Evolutionary conservation across 2,888 invertebrate genomes (phyloP), one percentile per base, ranked within the genome.

Genomic region (Caenorhabditis auriculariae): DNA sequence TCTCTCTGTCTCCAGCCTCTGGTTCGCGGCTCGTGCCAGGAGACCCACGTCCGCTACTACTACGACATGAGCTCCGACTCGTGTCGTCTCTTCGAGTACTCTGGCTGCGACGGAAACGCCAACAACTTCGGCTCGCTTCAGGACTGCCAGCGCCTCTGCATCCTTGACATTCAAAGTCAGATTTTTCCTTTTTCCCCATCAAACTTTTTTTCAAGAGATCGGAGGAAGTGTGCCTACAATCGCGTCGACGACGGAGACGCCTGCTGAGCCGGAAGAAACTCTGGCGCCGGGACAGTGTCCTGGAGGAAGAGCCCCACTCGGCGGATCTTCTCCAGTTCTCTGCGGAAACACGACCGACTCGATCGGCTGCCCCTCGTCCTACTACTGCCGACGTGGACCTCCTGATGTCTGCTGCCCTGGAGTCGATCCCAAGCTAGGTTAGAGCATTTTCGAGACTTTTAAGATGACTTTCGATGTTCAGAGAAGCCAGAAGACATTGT

Each of bases 331-430:
- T 9, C 80, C 80, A 26, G 79, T 80, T 23, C 72, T 80, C 24
- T 80, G 80, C 60, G 80, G 66, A 44, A 66, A 64, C 64, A 59
- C 66, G 15, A 76, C 76, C 15, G 79, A 79, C 26, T 75, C 75
- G 23, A 79, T 79, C 46, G 80, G 78, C 32, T 80, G 80, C 51
- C 80, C 80, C n/a, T 52, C 63, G 6, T 75, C 75, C 41, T 80
- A 72, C 63, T 75, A 72, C 56, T 80, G 80, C 57, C 63, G 76
- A 38, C 47, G 55, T 44, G 80, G 80, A 39, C 80, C 80, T 44
- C 80, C 80, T 45, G 76, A 78, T 62, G 77, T 80, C 35, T 80
- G 80, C 63, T 80, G 80, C 54, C 79, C 78, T 2, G 73, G 65
- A 29, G 57, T 51, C 17, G 66, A 65, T 19, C 65, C 65, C 19